Percentiles rank a stretch among this genome's conserved stretches.
phyloP scores from a whole-genome alignment of 2,797 vertebrate genomes.

The Hephaestus fuliginosus region DNA sequence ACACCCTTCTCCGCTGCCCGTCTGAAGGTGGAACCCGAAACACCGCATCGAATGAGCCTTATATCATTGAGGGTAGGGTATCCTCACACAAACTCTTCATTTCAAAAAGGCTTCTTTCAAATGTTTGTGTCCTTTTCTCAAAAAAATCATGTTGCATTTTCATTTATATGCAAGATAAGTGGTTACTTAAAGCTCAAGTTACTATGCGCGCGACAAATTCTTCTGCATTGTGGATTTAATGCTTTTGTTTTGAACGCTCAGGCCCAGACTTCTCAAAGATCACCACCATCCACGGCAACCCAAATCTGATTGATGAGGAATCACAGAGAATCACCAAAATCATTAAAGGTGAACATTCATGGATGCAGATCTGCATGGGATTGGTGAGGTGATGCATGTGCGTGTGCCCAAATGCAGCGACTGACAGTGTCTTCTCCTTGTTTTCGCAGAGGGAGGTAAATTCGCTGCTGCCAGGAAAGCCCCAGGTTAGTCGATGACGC shows the following conservation, averaged over 20 bases:
- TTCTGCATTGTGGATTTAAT: slow-evolving; percentile 20
- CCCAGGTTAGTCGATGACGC: slow-evolving; percentile 45
- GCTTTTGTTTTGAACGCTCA: slow-evolving; percentile 48
- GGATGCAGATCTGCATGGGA: background rate
- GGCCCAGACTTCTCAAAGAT: slow-evolving; percentile 84
- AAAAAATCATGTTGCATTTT: slow-evolving; percentile 29
- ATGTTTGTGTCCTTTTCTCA: slow-evolving; percentile 25
- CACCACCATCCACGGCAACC: slow-evolving; percentile 77
- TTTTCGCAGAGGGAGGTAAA: slow-evolving; percentile 64
- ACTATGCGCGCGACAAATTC: background rate
- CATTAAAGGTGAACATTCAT: slow-evolving; percentile 79
- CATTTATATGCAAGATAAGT: background rate
- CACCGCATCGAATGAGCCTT: slow-evolving; percentile 66
- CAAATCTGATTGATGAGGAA: slow-evolving; percentile 77
- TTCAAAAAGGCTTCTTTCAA: slow-evolving; percentile 41
- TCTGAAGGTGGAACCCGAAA: slow-evolving; percentile 74
- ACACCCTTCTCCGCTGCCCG: slow-evolving; percentile 69
- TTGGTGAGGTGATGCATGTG: background rate
- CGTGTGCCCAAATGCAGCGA: background rate
- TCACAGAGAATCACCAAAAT: slow-evolving; percentile 83
- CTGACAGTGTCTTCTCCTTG: slow-evolving; percentile 24
- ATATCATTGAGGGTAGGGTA: slow-evolving; percentile 84
- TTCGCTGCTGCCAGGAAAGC: slow-evolving; percentile 65
- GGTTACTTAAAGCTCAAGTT: background rate
- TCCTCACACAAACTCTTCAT: slow-evolving; percentile 44